Conservation (phyloP, 2,888 invertebrate genomes). For the Calliphora vomitoria region DNA sequence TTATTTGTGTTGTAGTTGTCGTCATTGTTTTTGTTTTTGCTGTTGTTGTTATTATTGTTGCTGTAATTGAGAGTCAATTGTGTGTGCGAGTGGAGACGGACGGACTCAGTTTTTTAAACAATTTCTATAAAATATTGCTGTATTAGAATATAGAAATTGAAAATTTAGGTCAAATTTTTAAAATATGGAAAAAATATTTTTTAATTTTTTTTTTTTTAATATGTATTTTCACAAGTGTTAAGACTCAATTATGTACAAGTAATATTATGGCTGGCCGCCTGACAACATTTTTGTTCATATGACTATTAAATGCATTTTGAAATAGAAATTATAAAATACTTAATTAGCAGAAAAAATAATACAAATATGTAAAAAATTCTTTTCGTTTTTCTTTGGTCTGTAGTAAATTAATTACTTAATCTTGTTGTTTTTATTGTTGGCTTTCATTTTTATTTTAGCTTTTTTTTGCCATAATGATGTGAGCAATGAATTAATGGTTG, state of each 20-base stretch:
- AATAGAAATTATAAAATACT: conserved; percentile 32
- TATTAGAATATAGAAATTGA: conserved; percentile 69
- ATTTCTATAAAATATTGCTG: conserved; percentile 9
- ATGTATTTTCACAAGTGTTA: conserved; percentile 39
- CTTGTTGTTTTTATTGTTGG: conserved; percentile 6
- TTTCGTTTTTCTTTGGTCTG: conserved; percentile 16
- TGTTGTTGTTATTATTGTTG: conserved; percentile 23
- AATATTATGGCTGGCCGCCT: conserved; percentile 16
- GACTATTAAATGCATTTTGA: conserved; percentile 13
- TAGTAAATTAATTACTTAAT: conserved; percentile 49
- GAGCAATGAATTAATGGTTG: conserved; percentile 44
- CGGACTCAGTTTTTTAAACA: background rate
- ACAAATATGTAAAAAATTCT: conserved; percentile 3
- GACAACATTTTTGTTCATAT: background rate
- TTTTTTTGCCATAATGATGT: background rate
- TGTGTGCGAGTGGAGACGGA: conserved; percentile 17
- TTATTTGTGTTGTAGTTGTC: conserved; percentile 18
- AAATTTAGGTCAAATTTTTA: conserved; percentile 68
- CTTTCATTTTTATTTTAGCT: background rate
- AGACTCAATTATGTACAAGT: conserved; percentile 8
- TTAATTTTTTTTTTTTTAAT: conserved; percentile 10
- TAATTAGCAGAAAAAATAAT: background rate
- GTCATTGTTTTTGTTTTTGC: background rate
- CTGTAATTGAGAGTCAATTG: conserved; percentile 44
- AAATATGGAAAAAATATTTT: conserved; percentile 40